A percentile compares a stretch with the other conserved stretches of the same genome.
These are phyloP conservation scores for Schrankia costaestrigalis DNA, from an alignment of 2,888 invertebrate genomes.

Conservation along the genomic window DNA sequence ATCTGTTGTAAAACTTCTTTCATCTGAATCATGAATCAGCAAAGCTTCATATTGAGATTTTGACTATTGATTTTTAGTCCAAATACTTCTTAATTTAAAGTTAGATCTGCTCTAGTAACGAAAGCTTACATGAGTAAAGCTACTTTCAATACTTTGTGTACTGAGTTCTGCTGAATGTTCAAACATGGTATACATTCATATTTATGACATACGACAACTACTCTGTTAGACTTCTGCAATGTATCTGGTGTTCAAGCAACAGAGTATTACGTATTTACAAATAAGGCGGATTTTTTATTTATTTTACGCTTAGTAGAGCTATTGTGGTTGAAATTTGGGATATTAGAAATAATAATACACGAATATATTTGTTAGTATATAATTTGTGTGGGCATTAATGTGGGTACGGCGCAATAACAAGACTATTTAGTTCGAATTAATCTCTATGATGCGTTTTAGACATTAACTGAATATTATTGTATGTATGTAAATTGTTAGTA, in stretches of 20 bases:
- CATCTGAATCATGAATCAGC: too few relatives aligned
- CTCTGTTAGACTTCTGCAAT: constrained; percentile 8
- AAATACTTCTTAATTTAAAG: too few relatives aligned
- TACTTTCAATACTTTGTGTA: too few relatives aligned
- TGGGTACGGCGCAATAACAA: constrained; percentile 28
- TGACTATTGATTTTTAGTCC: too few relatives aligned
- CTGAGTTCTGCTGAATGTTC: too few relatives aligned
- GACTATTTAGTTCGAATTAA: constrained; percentile 24
- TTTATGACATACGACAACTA: too few relatives aligned
- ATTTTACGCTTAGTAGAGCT: constrained; percentile 46
- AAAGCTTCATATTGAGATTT: too few relatives aligned
- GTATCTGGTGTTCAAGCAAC: constrained; percentile 2
- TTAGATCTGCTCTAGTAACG: too few relatives aligned
- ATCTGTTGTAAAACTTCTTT: too few relatives aligned
- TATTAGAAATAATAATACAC: constrained; percentile 37
- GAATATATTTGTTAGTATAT: constrained; percentile 24
- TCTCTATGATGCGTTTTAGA: constrained; percentile 3
- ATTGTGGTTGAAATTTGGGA: constrained; percentile 25
- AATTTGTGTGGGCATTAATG: constrained; percentile 36
- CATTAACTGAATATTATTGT: background rate
- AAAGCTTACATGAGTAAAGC: too few relatives aligned
- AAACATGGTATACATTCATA: too few relatives aligned
- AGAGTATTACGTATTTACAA: constrained; percentile 29
- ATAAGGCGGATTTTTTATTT: constrained; percentile 42
- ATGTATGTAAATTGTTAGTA: too few relatives aligned